Percentiles rank a stretch among this genome's conserved stretches.
These are phyloP conservation scores for Epirrhoe alternata DNA, from an alignment of 2,888 invertebrate genomes.

Conservation along the genomic window DNA sequence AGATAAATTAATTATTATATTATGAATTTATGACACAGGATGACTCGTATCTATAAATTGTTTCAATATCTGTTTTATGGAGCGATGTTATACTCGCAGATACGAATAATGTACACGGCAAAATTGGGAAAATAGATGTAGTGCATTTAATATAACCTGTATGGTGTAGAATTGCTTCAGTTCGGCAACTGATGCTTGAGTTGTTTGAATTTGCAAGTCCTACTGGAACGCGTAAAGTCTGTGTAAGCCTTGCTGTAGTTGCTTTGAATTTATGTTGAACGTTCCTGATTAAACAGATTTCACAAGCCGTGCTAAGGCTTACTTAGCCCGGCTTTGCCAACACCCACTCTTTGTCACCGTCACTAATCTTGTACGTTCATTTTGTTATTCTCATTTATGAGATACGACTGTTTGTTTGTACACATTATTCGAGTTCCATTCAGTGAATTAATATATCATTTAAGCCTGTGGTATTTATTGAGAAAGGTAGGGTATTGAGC, in stretches of 20 bases:
- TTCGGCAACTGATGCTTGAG: constrained; percentile 15
- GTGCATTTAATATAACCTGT: neutral
- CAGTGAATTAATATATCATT: neutral
- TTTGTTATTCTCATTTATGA: neutral
- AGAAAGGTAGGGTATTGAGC: neutral
- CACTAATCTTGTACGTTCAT: constrained; percentile 5
- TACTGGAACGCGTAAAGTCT: constrained; percentile 20
- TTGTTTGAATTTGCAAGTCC: constrained; percentile 23
- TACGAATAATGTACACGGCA: too few species aligned
- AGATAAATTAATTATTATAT: too few species aligned
- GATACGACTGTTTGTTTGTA: neutral
- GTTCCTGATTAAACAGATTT: constrained; percentile 21
- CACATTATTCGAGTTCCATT: neutral
- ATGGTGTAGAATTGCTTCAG: constrained; percentile 9
- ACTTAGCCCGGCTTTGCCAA: constrained; percentile 9
- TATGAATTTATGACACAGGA: too few species aligned
- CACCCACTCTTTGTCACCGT: constrained; percentile 6
- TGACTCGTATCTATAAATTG: too few species aligned
- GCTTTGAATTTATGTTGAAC: constrained; percentile 16
- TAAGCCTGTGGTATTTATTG: neutral
- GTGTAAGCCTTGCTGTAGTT: constrained; percentile 14
- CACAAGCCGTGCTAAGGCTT: constrained; percentile 7
- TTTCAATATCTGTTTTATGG: too few species aligned
- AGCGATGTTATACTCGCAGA: too few species aligned
- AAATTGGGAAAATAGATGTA: too few species aligned